phyloP scores from a whole-genome alignment of 2,888 invertebrate genomes.

The Chaitophorus viminalis region DNA sequence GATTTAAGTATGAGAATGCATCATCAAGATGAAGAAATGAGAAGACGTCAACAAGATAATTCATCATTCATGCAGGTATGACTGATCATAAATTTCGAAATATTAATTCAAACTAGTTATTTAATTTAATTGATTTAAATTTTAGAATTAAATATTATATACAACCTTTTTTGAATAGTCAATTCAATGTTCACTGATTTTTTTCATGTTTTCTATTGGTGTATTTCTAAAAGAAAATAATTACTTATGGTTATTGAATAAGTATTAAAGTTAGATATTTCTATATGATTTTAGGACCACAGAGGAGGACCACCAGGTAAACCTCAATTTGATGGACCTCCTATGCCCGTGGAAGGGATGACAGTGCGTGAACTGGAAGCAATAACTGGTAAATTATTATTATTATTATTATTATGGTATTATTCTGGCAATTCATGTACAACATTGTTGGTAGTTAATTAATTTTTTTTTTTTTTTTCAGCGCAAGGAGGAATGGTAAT shows the following conservation, averaged over 20 bases:
- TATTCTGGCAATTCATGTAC: background rate
- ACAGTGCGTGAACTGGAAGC: conserved; percentile 41
- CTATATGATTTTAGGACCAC: conserved; percentile 31
- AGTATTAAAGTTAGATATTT: background rate
- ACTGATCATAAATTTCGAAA: too few relatives aligned
- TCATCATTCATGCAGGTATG: conserved; percentile 84
- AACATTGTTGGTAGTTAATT: background rate
- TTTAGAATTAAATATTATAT: background rate
- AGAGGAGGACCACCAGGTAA: conserved; percentile 47
- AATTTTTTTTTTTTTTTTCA: conserved; percentile 39
- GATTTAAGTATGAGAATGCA: conserved; percentile 81
- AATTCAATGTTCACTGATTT: background rate
- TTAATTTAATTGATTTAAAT: background rate
- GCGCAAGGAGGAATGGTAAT: conserved; percentile 61
- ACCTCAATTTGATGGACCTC: conserved; percentile 52
- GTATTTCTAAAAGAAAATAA: background rate
- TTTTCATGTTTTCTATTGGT: background rate
- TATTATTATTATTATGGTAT: background rate
- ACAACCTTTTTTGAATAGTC: too few relatives aligned
- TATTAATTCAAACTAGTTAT: too few relatives aligned
- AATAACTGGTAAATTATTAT: conserved; percentile 36
- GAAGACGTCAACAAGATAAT: conserved; percentile 87
- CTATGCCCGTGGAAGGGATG: conserved; percentile 50
- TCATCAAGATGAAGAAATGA: conserved; percentile 84
- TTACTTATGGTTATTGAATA: background rate